Evolutionary conservation across 1,140 invertebrate genomes (phyloP).

Genomic region (Philaenus spumarius): DNA sequence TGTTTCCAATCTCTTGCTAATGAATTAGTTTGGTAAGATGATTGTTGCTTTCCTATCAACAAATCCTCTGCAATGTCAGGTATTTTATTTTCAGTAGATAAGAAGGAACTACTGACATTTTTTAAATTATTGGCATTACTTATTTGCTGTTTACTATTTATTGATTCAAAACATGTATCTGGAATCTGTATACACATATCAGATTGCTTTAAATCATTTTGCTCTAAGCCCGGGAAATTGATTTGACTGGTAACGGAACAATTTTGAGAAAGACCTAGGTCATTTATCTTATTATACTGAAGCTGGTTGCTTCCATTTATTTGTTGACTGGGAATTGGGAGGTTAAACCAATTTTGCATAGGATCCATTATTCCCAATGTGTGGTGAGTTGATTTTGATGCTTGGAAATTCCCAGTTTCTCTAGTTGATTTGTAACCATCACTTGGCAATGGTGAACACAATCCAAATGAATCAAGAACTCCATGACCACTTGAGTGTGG

Average conservation of each 20-base stretch:
- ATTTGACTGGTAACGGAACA: not conserved
- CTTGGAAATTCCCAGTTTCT: constrained; percentile 4
- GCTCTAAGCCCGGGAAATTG: constrained; percentile 4
- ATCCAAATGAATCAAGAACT: constrained; percentile 9
- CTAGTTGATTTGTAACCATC: constrained; percentile 4
- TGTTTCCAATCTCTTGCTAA: constrained; percentile 14
- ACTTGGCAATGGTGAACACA: constrained; percentile 12
- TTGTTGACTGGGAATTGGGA: constrained; percentile 1
- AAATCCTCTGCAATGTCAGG: not conserved
- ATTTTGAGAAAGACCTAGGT: not conserved
- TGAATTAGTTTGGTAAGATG: constrained; percentile 2
- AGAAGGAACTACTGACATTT: not conserved
- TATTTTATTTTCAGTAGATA: constrained; percentile 1
- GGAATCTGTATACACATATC: constrained; percentile 9
- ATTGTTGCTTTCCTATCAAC: not conserved
- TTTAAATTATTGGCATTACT: not conserved
- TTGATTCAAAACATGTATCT: constrained; percentile 17
- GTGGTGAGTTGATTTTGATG: constrained; percentile 6
- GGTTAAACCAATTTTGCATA: constrained; percentile 18
- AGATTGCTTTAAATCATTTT: constrained; percentile 18
- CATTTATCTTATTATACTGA: constrained; percentile 1
- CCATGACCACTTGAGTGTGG: not conserved
- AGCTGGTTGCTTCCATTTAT: constrained; percentile 7
- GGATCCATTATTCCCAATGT: constrained; percentile 15
- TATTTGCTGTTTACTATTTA: not conserved